A percentile compares a stretch with the other conserved stretches of the same genome.
Evolutionary conservation across 1,140 invertebrate genomes (phyloP).

Genomic region (Drosophila kikkawai): DNA sequence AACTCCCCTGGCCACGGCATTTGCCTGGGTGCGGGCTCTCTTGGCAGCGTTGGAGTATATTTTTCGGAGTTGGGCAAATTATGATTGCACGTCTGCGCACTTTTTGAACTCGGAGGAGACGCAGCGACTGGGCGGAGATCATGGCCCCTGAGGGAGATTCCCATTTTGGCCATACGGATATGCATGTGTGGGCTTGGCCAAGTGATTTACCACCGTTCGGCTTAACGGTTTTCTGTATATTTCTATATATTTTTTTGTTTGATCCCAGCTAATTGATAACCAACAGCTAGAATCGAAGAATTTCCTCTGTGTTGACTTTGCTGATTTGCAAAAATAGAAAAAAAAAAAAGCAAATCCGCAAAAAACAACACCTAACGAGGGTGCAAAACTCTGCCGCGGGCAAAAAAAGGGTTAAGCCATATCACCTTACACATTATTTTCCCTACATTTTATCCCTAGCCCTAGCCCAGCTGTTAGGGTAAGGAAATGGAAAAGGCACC

Average conservation of each 20-base stretch:
- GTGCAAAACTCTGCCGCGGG: conserved; percentile 27
- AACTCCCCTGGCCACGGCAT: conserved; percentile 12
- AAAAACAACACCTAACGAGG: conserved; percentile 28
- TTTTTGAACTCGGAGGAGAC: conserved; percentile 50
- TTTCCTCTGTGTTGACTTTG: conserved; percentile 69
- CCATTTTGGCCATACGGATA: conserved; percentile 41
- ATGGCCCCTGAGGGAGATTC: conserved; percentile 26
- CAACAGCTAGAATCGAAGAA: conserved; percentile 11
- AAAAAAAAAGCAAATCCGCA: conserved; percentile 25
- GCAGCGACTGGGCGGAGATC: conserved; percentile 4
- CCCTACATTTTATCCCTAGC: conserved; percentile 3
- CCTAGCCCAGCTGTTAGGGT: conserved; percentile 59
- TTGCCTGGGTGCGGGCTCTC: conserved; percentile 57
- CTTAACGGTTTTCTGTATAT: conserved; percentile 64
- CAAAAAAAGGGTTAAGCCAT: conserved; percentile 56
- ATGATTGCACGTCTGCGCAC: conserved; percentile 65
- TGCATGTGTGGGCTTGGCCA: conserved; percentile 58
- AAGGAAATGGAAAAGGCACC: conserved; percentile 60
- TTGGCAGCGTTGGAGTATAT: conserved; percentile 46
- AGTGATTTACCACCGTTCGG: conserved; percentile 62
- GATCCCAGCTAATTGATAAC: conserved; percentile 66
- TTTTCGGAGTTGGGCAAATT: conserved; percentile 41
- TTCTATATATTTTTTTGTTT: conserved; percentile 18
- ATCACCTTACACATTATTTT: conserved; percentile 59
- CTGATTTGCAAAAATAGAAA: conserved; percentile 48